phyloP scores from a whole-genome alignment of 1,140 invertebrate species.

The Cotesia chilonis region DNA sequence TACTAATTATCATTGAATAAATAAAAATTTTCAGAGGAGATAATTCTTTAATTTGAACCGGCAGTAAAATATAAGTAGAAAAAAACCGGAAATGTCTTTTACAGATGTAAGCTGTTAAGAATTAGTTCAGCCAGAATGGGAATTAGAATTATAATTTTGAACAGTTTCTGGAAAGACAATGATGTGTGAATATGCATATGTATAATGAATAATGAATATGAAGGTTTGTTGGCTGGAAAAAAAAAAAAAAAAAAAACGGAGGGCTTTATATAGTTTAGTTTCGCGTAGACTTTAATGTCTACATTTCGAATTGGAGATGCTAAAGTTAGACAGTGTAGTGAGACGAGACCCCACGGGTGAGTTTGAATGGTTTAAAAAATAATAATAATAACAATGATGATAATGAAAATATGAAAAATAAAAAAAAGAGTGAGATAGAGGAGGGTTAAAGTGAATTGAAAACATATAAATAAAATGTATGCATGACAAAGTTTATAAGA shows the following conservation, averaged over 20 bases:
- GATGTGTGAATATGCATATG: not conserved
- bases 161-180: too few species aligned
- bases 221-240: too few species aligned
- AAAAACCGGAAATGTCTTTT: not conserved
- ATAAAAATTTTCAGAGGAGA: too few species aligned
- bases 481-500: constrained; percentile 14
- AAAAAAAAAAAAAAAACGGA: not conserved
- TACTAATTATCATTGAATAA: too few species aligned
- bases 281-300: not conserved
- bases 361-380: constrained; percentile 15
- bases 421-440: not conserved
- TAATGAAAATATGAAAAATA: constrained; percentile 7
- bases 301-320: not conserved
- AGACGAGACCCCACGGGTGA: constrained; percentile 23
- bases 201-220: too few species aligned
- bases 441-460: not conserved
- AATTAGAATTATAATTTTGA: too few species aligned
- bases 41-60: too few species aligned
- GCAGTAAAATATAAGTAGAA: not conserved
- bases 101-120: too few species aligned
- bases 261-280: not conserved
- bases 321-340: constrained; percentile 25
- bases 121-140: too few species aligned
- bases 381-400: not conserved
- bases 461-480: constrained; percentile 7